Evolutionary conservation across 2,113 vertebrate genomes (phyloP), one percentile per base, ranked within the genome.

Genomic region (Uropsilus gracilis): DNA sequence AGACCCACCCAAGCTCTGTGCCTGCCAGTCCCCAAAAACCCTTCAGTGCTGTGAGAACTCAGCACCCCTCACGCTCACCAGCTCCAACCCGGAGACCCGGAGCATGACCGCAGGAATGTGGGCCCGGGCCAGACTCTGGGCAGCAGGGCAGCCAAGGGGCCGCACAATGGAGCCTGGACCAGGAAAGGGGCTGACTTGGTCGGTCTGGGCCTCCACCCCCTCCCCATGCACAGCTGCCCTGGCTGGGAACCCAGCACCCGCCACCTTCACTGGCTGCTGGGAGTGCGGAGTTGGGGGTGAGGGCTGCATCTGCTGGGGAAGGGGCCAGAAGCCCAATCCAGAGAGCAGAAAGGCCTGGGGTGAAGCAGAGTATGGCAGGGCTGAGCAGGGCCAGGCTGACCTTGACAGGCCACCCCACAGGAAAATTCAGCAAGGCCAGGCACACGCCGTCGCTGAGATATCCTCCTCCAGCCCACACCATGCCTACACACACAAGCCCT

Each of bases 51-150:
- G 86, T 96, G 96, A 97, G 96, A 97, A 94, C 95, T 50, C 86
- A 1, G 28, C 73, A 93, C 93, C 93, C 93, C 95, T 96, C 89
- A 89, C 68, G 89, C 95, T 97, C 91, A 94, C 24, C 94, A 87
- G 87, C 39, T 97, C 94, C 83, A 96, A 53, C 97, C 86, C 7
- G 93, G 97, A 97, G 96, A 97, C 95, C 75, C 59, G 37, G 66
- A 96, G 91, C 28, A 0, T 42, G 83, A 7, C 78, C 0, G 24
- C 71, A 97, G 93, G 97, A 97, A 97, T 97, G 97, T 93, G 91
- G 57, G 83, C 73, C 12, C 0, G 17, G 73, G 91, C 95, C 97
- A 97, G 93, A 81, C 92, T 80, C 94, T 6, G 46, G 94, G 83
- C 93, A n/a, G 91, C 81, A 37, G 84, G 89, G 93, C 84, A 46